A percentile compares a stretch with the other conserved stretches of the same genome.
Conservation (phyloP, 2,888 invertebrate species). For the Clanis bilineata region DNA sequence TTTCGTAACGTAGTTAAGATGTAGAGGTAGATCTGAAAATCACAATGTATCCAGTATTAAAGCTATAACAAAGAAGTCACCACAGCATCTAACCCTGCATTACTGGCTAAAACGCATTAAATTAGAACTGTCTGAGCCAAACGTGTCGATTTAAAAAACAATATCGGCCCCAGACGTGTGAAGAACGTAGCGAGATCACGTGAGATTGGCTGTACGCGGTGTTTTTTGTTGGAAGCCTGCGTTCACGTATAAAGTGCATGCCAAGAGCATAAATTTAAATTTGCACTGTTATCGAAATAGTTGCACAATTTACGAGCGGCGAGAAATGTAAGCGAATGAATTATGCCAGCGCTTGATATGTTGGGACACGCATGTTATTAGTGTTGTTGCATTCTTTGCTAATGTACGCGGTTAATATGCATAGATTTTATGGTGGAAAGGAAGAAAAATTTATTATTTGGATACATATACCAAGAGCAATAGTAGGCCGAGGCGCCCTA, state of each 20-base stretch:
- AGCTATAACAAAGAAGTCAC: background rate
- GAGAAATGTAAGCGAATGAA: slow-evolving; percentile 63
- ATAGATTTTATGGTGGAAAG: background rate
- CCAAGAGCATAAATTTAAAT: slow-evolving; percentile 75
- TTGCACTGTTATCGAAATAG: slow-evolving; percentile 75
- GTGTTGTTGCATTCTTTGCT: slow-evolving; percentile 13
- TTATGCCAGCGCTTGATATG: slow-evolving; percentile 54
- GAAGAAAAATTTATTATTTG: background rate
- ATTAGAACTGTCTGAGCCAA: slow-evolving; percentile 4
- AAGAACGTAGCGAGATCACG: slow-evolving; percentile 56
- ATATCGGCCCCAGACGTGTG: slow-evolving; percentile 44
- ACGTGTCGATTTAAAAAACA: slow-evolving; percentile 16
- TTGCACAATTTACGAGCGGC: slow-evolving; percentile 68
- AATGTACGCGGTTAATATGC: background rate
- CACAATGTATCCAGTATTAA: background rate
- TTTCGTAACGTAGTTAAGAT: no score
- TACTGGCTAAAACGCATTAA: background rate
- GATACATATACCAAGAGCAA: no score
- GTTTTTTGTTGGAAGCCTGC: slow-evolving; percentile 64
- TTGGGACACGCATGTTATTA: slow-evolving; percentile 21
- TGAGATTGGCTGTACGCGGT: slow-evolving; percentile 64
- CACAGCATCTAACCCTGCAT: background rate
- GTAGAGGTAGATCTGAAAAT: no score
- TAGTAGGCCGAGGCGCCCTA: no score
- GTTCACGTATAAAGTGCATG: slow-evolving; percentile 70